These are phyloP conservation scores for Dryadula phaetusa DNA, from an alignment of 2,888 invertebrate genomes.

Conservation along the genomic window DNA sequence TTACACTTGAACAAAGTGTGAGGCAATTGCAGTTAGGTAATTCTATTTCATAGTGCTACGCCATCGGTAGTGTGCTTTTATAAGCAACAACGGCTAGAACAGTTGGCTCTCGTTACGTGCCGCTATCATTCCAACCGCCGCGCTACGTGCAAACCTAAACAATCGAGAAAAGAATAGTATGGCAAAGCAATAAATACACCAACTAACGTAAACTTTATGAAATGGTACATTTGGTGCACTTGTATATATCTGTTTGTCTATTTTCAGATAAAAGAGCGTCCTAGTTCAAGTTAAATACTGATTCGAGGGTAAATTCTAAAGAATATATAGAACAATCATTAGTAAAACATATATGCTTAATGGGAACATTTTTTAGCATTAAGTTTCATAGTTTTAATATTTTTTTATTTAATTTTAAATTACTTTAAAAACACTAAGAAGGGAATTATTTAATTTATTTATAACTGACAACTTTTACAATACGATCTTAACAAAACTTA, in stretches of 20 bases:
- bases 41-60: constrained; percentile 10
- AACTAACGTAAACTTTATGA: constrained; percentile 72
- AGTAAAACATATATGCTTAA: too few relatives aligned
- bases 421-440: too few relatives aligned
- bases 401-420: too few relatives aligned
- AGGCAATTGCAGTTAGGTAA: neutral
- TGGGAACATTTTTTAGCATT: too few relatives aligned
- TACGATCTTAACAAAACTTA: too few relatives aligned
- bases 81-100: constrained; percentile 47
- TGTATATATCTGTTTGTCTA: constrained; percentile 50
- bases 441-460: too few relatives aligned
- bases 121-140: constrained; percentile 65
- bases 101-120: constrained; percentile 67
- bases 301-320: neutral
- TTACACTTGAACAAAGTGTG: neutral
- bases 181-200: constrained; percentile 67
- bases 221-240: constrained; percentile 66
- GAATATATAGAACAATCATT: too few relatives aligned
- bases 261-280: constrained; percentile 43
- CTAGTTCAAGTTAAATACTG: constrained; percentile 28
- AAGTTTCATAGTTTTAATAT: too few relatives aligned
- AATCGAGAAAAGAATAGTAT: constrained; percentile 72
- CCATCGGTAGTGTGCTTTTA: constrained; percentile 27
- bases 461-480: too few relatives aligned
- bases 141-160: constrained; percentile 66